Evolutionary conservation across 2,888 invertebrate species (phyloP).

Genomic region (Eustalomyia histrio): DNA sequence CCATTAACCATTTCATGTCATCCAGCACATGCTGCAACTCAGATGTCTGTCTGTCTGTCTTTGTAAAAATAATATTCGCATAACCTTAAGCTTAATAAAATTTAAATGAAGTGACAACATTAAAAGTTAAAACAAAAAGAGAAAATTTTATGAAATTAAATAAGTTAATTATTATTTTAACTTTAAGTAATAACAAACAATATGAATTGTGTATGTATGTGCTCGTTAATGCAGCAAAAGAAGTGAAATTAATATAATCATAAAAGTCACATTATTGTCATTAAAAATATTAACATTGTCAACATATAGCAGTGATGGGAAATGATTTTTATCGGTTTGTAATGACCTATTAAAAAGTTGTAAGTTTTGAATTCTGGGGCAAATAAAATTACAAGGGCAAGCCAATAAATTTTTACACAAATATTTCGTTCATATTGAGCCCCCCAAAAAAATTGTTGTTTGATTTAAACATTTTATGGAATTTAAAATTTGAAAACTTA

Average conservation of each 20-base stretch:
- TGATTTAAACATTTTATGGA: no score
- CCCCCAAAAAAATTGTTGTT: no score
- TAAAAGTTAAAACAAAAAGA: slow-evolving; percentile 9
- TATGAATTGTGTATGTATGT: background rate
- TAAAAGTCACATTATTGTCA: slow-evolving; percentile 1
- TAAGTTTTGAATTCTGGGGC: no score
- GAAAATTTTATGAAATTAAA: slow-evolving; percentile 52
- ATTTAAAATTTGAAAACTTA: no score
- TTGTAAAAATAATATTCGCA: slow-evolving; percentile 18
- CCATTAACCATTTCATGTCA: slow-evolving; percentile 41
- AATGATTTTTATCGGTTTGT: background rate
- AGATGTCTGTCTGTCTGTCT: slow-evolving; percentile 26
- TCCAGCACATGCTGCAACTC: slow-evolving; percentile 38
- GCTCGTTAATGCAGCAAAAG: background rate
- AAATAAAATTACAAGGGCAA: no score
- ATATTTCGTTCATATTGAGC: no score
- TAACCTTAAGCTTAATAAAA: slow-evolving; percentile 50
- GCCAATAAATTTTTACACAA: no score
- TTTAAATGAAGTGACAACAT: slow-evolving; percentile 52
- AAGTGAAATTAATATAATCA: slow-evolving; percentile 15
- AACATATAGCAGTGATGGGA: background rate
- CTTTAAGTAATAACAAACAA: slow-evolving; percentile 42
- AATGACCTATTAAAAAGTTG: slow-evolving; percentile 40
- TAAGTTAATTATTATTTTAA: slow-evolving; percentile 37
- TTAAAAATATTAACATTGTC: slow-evolving; percentile 23